Percentiles rank a stretch among this genome's conserved stretches.
Conservation (phyloP, 1,140 invertebrate genomes). For the Asbolus verrucosus region DNA sequence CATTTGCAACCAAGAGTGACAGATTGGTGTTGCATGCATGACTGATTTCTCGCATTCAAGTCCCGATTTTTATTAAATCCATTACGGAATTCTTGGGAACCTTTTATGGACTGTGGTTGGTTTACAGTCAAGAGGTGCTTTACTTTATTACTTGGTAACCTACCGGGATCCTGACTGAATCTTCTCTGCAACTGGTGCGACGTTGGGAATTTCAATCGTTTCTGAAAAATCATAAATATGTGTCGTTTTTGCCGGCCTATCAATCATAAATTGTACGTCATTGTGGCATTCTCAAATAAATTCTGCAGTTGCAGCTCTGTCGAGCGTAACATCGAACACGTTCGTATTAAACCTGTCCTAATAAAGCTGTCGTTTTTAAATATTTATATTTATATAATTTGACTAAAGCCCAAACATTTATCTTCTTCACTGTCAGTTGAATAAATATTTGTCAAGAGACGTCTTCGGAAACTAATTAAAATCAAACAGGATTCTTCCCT, state of each 20-base stretch:
- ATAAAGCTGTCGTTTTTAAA: constrained; percentile 4
- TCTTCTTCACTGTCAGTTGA: constrained; percentile 1
- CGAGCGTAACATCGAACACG: constrained; percentile 15
- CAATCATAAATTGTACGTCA: constrained; percentile 27
- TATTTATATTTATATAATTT: constrained; percentile 9
- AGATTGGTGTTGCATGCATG: constrained; percentile 28
- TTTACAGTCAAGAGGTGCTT: not conserved
- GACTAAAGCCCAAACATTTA: not conserved
- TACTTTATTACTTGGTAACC: not conserved
- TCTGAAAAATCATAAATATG: too few relatives aligned
- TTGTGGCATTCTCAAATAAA: constrained; percentile 12
- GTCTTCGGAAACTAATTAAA: not conserved
- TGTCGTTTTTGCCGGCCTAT: not conserved
- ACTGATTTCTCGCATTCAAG: constrained; percentile 16
- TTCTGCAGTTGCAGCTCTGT: constrained; percentile 1
- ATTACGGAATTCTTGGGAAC: constrained; percentile 22
- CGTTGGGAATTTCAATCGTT: not conserved
- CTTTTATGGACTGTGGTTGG: constrained; percentile 10
- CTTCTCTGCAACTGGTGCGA: not conserved
- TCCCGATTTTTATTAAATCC: constrained; percentile 17
- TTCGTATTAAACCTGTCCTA: not conserved
- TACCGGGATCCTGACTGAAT: constrained; percentile 25
- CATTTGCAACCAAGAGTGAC: constrained; percentile 27
- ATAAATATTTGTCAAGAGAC: not conserved
- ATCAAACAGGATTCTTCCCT: not conserved